These are phyloP conservation scores for Harpalus rubripes DNA, from an alignment of 2,888 invertebrate species.

Conservation along the genomic window DNA sequence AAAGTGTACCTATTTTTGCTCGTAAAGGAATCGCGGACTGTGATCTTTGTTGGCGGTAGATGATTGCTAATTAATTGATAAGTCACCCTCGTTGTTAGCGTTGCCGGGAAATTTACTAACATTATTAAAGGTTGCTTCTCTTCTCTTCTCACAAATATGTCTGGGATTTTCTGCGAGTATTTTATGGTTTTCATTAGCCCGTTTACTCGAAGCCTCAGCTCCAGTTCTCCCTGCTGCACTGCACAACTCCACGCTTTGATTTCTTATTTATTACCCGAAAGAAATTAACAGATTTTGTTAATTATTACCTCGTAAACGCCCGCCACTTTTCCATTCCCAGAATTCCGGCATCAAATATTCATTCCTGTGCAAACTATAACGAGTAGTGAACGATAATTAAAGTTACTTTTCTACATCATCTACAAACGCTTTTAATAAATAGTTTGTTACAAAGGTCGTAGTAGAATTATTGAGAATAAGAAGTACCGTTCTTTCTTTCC, in stretches of 20 bases:
- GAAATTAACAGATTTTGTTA: slow-evolving; percentile 71
- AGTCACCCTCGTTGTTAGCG: slow-evolving; percentile 76
- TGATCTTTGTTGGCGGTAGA: slow-evolving; percentile 63
- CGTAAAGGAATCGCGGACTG: neutral
- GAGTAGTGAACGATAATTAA: too few relatives aligned
- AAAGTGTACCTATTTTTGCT: neutral
- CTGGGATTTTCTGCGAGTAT: slow-evolving; percentile 75
- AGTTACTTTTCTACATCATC: too few relatives aligned
- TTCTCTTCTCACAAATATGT: slow-evolving; percentile 75
- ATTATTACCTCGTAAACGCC: slow-evolving; percentile 70
- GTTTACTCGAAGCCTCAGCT: slow-evolving; percentile 71
- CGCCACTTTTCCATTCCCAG: slow-evolving; percentile 16
- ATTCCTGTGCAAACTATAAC: neutral
- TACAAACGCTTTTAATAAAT: too few relatives aligned
- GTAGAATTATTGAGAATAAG: too few relatives aligned
- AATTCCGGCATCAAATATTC: slow-evolving; percentile 4
- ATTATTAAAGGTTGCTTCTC: slow-evolving; percentile 74
- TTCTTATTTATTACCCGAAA: slow-evolving; percentile 69
- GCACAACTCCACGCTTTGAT: slow-evolving; percentile 60
- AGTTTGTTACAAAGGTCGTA: too few relatives aligned
- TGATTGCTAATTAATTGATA: slow-evolving; percentile 78
- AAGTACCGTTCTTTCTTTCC: too few relatives aligned
- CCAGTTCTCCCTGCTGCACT: slow-evolving; percentile 40
- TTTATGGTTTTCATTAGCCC: slow-evolving; percentile 74
- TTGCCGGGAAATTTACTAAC: slow-evolving; percentile 77